These are phyloP conservation scores for Rhipidura dahli DNA, from an alignment of 2,113 vertebrate genomes.

Conservation along the genomic window DNA sequence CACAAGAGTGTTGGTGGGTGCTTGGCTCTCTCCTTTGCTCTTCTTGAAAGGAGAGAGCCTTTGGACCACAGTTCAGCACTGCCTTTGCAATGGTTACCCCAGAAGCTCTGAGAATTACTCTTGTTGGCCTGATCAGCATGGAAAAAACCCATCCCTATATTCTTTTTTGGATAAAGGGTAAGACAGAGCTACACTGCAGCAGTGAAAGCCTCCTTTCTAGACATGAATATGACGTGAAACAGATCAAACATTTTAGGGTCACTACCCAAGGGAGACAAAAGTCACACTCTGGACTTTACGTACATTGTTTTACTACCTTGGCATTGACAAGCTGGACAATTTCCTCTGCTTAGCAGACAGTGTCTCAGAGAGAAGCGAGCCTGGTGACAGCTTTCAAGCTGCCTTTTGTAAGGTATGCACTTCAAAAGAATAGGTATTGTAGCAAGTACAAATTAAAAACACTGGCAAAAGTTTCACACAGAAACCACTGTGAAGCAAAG, in stretches of 20 bases:
- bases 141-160: neutral
- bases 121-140: neutral
- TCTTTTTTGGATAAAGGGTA: neutral
- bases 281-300: neutral
- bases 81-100: neutral
- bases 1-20: neutral
- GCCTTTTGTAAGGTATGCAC: neutral
- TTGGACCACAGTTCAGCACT: neutral
- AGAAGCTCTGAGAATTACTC: neutral
- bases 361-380: neutral
- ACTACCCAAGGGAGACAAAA: neutral
- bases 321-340: neutral
- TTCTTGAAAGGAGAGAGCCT: neutral
- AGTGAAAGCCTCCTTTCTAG: neutral
- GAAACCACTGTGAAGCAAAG: neutral
- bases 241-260: neutral
- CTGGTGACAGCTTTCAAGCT: neutral
- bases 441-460: constrained; percentile 12
- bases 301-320: neutral
- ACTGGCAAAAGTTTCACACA: neutral
- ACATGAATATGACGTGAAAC: neutral
- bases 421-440: neutral
- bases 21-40: neutral
- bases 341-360: neutral
- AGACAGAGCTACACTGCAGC: neutral